Conservation (phyloP, 2,797 vertebrate genomes). For the Tapirus indicus region DNA sequence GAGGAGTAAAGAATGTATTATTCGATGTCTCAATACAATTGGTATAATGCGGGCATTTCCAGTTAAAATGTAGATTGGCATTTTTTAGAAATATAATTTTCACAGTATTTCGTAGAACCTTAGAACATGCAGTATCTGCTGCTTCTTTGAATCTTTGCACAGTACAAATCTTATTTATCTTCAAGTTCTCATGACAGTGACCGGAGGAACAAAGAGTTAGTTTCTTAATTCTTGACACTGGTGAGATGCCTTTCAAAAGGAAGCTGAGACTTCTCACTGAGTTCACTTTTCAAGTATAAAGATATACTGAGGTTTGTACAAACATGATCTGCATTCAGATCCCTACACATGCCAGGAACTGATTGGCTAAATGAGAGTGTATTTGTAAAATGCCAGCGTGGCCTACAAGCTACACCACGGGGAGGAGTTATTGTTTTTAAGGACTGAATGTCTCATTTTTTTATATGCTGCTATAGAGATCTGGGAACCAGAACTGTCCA, state of each 20-base stretch:
- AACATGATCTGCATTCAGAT: neutral
- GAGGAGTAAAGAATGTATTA: neutral
- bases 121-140: neutral
- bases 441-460: neutral
- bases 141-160: neutral
- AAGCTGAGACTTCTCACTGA: neutral
- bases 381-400: neutral
- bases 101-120: neutral
- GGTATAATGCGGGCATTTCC: neutral
- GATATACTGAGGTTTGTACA: neutral
- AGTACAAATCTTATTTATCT: neutral
- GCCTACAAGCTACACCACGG: neutral
- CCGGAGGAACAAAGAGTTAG: neutral
- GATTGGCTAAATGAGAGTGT: neutral
- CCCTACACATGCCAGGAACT: neutral
- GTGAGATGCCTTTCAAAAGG: slow-evolving; percentile 11
- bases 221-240: slow-evolving; percentile 22
- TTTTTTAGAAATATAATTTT: slow-evolving; percentile 50
- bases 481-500: neutral
- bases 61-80: neutral
- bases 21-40: neutral
- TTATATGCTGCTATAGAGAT: neutral
- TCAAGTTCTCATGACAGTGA: neutral
- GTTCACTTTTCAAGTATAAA: slow-evolving; percentile 20
- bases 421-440: neutral